phyloP scores from a whole-genome alignment of 2,888 invertebrate species.

The Epirrhoe alternata region DNA sequence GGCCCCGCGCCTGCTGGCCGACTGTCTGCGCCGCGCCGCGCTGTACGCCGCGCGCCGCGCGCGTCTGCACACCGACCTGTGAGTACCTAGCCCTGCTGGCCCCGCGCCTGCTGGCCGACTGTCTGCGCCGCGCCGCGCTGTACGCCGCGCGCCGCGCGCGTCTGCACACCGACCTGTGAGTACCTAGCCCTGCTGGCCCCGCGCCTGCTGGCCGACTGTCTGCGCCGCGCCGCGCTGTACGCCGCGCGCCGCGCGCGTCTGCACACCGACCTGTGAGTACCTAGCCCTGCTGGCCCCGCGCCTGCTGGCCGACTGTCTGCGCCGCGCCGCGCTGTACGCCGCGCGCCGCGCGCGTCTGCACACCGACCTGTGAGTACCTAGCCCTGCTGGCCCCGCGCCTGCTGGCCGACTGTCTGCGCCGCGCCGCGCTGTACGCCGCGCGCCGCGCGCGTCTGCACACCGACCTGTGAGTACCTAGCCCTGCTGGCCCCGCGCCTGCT shows the following conservation, averaged over 20 bases:
- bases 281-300: conserved; percentile 84
- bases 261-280: conserved; percentile 58
- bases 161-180: no score
- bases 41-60: no score
- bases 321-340: conserved; percentile 91
- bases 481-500: no score
- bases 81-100: conserved; percentile 63
- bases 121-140: conserved; percentile 57
- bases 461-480: no score
- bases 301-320: conserved; percentile 62
- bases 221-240: conserved; percentile 92
- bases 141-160: conserved; percentile 50
- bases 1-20: no score
- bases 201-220: conserved; percentile 74
- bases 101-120: no score
- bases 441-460: no score
- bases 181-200: conserved; percentile 82
- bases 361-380: conserved; percentile 54
- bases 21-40: no score
- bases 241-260: conserved; percentile 51
- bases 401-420: no score
- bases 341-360: conserved; percentile 53
- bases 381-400: no score
- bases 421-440: no score
- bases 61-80: no score